These are phyloP conservation scores for Psittacula cyanocephala DNA, from an alignment of 2,113 vertebrate genomes.

Conservation along the genomic window DNA sequence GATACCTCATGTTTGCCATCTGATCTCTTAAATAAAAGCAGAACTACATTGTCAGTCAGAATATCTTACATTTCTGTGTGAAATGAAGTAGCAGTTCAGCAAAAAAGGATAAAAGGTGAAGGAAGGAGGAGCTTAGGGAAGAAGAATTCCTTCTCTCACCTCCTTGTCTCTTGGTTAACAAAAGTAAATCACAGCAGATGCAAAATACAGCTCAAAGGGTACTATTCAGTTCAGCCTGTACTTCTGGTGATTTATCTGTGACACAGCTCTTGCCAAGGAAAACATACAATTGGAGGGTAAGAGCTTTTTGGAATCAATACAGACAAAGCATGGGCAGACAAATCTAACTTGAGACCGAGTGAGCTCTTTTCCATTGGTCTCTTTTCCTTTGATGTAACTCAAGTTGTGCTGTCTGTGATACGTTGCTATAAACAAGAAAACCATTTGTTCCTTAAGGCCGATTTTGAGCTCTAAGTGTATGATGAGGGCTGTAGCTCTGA, in stretches of 20 bases:
- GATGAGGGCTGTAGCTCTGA: background rate
- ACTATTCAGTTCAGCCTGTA: background rate
- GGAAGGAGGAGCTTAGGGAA: background rate
- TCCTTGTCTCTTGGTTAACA: background rate
- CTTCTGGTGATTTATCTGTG: background rate
- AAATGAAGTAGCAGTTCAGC: background rate
- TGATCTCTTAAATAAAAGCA: background rate
- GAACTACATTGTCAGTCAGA: background rate
- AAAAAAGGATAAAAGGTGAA: background rate
- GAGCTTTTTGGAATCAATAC: background rate
- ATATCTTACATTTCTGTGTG: background rate
- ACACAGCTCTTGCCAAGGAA: background rate
- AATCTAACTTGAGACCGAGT: background rate
- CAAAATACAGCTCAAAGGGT: background rate
- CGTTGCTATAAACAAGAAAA: fast-evolving
- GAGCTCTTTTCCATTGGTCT: background rate
- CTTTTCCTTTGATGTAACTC: background rate
- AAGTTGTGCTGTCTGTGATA: background rate
- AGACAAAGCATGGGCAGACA: background rate
- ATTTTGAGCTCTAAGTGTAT: background rate
- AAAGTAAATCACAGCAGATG: background rate
- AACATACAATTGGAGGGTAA: background rate
- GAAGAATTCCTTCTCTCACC: background rate
- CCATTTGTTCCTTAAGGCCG: background rate
- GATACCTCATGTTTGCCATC: background rate